Evolutionary conservation across 2,113 vertebrate genomes (phyloP), one percentile per base, ranked within the genome.

Genomic region (Tylochromis polylepis): DNA sequence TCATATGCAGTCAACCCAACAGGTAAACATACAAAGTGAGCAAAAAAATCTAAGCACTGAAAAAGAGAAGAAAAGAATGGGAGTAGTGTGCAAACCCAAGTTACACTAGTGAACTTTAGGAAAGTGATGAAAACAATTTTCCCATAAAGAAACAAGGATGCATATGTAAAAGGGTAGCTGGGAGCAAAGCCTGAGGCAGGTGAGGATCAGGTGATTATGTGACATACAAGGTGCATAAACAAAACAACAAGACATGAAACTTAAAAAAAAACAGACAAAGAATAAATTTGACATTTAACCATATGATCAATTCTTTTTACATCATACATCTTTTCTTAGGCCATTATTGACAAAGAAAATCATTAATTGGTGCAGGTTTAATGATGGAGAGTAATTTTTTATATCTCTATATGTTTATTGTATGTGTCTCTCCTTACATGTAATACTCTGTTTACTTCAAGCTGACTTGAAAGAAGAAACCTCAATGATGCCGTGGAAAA

Each of bases 201-300:
- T 75, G 43, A 75, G 41, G 41, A 46, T 2, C 70, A 75, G 27
- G 70, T 20, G 67, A 75, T 15, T 49, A 3, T 20, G 24, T 49
- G 43, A 49, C 43, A 0, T 29, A 29, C 2, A 15, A 29, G 24
- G 43, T 75, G 15, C 7, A 9, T 51, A 75, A 75, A 49, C 3
- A 1, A 49, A 75, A 51, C 0, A 3, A 0, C 0, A 29, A 20
- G 15, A 31, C 0, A 15, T 75, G 2, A 51, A 49, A 49, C 10
- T 75, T 31, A 51, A 29, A 51, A 75, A 29, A n/a, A n/a, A n/a
- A n/a, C n/a, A n/a, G n/a, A 7, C 43, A 20, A 75, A 49, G 10
- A 75, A 4, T 20, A 77, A 77, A 77, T 77, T 0, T 77, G 24
- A 27, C 67, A 1, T 20, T 72, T 27, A 46, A 29, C 22, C 67